A percentile compares a stretch with the other conserved stretches of the same genome.
Conservation (phyloP, 2,113 vertebrate species). For the Hydrochoerus hydrochaeris region DNA sequence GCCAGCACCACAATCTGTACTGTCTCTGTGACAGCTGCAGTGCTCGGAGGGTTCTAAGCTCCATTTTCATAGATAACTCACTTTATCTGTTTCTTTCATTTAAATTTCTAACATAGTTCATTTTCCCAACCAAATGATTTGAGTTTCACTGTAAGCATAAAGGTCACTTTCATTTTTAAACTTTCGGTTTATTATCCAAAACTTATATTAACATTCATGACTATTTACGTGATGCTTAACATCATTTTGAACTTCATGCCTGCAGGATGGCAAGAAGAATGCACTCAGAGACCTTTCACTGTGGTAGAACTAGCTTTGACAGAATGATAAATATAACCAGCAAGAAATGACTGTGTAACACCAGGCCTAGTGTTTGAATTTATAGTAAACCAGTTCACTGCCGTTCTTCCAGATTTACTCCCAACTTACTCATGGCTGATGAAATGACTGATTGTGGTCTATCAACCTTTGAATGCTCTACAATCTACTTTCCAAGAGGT, state of each 20-base stretch:
- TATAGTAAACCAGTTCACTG: neutral
- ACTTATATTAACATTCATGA: neutral
- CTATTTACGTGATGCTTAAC: neutral
- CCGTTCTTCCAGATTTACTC: constrained; percentile 2
- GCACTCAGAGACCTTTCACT: neutral
- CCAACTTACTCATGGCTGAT: neutral
- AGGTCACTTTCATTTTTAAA: constrained; percentile 39
- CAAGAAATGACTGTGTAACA: neutral
- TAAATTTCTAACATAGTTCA: constrained; percentile 36
- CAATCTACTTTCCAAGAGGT: neutral
- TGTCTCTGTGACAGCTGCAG: neutral
- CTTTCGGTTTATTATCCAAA: neutral
- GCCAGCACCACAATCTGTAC: neutral
- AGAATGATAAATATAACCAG: constrained; percentile 45
- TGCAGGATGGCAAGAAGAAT: neutral
- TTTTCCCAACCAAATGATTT: constrained; percentile 12
- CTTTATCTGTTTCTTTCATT: neutral
- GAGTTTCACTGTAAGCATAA: constrained; percentile 21
- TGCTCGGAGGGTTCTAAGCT: neutral
- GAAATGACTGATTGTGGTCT: neutral
- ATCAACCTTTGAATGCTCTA: neutral
- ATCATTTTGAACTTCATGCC: constrained; percentile 44
- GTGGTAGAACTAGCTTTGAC: neutral
- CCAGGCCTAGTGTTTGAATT: neutral
- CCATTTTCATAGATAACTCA: constrained; percentile 23